Conservation (phyloP, 2,797 vertebrate species). For the Lagorchestes hirsutus region DNA sequence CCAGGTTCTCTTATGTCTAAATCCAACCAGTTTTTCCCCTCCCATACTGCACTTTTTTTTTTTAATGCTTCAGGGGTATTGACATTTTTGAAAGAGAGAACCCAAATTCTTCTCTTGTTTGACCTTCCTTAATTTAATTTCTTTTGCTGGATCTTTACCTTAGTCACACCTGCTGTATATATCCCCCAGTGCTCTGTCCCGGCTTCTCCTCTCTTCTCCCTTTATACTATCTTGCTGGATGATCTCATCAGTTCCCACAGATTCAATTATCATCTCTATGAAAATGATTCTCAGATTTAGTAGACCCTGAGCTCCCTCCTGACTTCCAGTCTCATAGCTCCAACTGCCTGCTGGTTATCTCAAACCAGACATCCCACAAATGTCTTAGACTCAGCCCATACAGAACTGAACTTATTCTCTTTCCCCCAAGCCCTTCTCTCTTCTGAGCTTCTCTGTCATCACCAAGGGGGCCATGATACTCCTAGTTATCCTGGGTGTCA, state of each 20-base stretch:
- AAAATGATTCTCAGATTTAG: not conserved
- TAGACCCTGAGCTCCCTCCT: not conserved
- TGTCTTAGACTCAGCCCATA: not conserved
- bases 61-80: not conserved
- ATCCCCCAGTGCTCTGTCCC: not conserved
- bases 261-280: not conserved
- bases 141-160: not conserved
- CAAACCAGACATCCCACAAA: not conserved
- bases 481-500: not conserved
- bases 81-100: not conserved
- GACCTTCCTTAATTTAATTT: not conserved
- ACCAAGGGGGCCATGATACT: not conserved
- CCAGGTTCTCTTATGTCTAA: not conserved
- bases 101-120: not conserved
- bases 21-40: not conserved
- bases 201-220: not conserved
- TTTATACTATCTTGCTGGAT: not conserved
- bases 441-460: not conserved
- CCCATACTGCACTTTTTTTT: not conserved
- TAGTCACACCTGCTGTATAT: not conserved
- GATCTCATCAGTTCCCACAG: not conserved
- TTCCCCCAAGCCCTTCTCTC: not conserved
- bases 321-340: not conserved
- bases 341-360: not conserved
- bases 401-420: not conserved